Base-by-base conservation (phyloP, 2,888 invertebrate genomes). In the Dryobota labecula region DNA sequence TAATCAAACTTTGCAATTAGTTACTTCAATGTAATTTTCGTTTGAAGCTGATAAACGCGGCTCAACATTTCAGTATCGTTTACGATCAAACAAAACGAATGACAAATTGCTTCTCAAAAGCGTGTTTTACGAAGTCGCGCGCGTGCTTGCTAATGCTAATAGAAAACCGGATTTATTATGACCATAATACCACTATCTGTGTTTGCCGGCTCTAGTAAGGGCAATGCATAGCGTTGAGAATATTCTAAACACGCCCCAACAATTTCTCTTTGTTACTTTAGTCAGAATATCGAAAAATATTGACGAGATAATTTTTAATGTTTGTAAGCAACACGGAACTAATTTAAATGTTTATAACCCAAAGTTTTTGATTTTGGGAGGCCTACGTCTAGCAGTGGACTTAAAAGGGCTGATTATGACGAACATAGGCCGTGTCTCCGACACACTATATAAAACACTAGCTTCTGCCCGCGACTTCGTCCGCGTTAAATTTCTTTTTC, bases 41-140 rank as follows among this genome's bases (percentile, higher is more conserved):
- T 36, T 53, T 53, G 27, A 43, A 68, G 15, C 41, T 63, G 66
- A 72, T 84, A 80, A 76, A 84, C 54, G 56, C 51, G 24, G 72
- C 69, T 69, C 68, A 76, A 77, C 74, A 82, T 82, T 83, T 77
- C 79, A 80, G 76, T 80, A 80, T 81, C 79, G 75, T 77, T 83
- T 80, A 82, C 61, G 78, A 80, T 85, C 82, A 83, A 80, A 76
- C 84, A 84, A 85, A 82, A 75, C 80, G 79, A 82, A 83, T 81
- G 86, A 88, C 87, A 88, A 88, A 88, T 86, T 87, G 84, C 82
- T 84, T 79, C 76, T 81, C 80, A 82, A 82, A 83, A 77, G 73
- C 83, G 78, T 83, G 86, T 83, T 86, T 82, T 80, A 82, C 78
- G 82, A 83, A 80, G 75, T 73, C 83, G 73, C 77, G 85, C 79